Percentiles rank a stretch among this genome's conserved stretches.
Evolutionary conservation across 2,797 vertebrate species (phyloP).

Genomic region (Pelodytes ibericus): DNA sequence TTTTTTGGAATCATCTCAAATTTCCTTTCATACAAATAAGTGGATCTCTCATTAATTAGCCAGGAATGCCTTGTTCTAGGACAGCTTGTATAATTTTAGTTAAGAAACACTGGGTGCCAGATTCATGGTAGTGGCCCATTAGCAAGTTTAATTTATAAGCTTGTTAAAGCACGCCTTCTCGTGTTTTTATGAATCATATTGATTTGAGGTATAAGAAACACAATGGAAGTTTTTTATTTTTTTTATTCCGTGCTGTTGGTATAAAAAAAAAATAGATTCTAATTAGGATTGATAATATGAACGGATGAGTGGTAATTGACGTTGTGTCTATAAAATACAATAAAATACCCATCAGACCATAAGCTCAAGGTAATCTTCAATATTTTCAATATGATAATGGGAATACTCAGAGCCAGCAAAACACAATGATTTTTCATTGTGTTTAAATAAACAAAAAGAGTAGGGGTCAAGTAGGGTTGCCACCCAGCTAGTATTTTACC

Average conservation of each 20-base stretch:
- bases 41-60: conserved; percentile 25
- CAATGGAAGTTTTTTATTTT: background rate
- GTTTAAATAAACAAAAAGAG: too few species aligned
- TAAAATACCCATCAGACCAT: background rate
- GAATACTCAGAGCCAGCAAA: background rate
- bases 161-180: background rate
- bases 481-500: too few species aligned
- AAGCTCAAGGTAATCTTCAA: background rate
- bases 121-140: background rate
- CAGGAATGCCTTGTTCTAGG: conserved; percentile 6
- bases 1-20: conserved; percentile 42
- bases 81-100: conserved; percentile 1
- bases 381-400: background rate
- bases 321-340: background rate
- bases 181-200: conserved; percentile 29
- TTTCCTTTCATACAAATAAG: conserved; percentile 55
- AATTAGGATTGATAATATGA: background rate
- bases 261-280: background rate
- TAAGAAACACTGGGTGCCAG: conserved; percentile 11
- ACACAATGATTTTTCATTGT: too few species aligned
- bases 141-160: conserved; percentile 22
- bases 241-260: background rate
- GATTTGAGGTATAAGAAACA: conserved; percentile 15
- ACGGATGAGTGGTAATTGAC: background rate
- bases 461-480: too few species aligned